A percentile compares a stretch with the other conserved stretches of the same genome.
phyloP scores from a whole-genome alignment of 2,113 vertebrate genomes.

The crab-eating macaque (Macaca fascicularis) region DNA sequence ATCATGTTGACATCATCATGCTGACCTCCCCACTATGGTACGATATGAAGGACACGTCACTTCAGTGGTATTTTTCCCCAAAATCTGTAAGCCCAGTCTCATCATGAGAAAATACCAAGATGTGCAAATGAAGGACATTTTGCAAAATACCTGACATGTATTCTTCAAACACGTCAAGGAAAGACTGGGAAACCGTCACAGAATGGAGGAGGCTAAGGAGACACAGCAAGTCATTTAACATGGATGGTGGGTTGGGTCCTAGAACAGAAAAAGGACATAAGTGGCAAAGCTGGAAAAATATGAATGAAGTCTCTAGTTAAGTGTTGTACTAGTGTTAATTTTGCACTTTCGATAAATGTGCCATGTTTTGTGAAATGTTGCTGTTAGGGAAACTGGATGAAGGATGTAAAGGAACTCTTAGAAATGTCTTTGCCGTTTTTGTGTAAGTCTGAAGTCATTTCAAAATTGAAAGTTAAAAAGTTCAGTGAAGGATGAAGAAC shows the following conservation, averaged over 20 bases:
- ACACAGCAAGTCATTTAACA: rapidly evolving
- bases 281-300: not conserved
- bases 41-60: not conserved
- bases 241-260: not conserved
- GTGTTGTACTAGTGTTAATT: not conserved
- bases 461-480: not conserved
- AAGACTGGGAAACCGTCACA: not conserved
- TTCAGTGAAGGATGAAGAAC: not conserved
- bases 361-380: rapidly evolving
- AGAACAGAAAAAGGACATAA: not conserved
- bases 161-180: not conserved
- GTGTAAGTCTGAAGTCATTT: not conserved
- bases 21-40: not conserved
- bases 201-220: not conserved
- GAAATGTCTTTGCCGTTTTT: not conserved
- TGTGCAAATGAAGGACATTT: not conserved
- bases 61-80: not conserved
- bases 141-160: not conserved
- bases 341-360: not conserved
- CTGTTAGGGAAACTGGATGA: rapidly evolving
- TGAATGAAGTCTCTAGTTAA: not conserved
- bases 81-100: not conserved
- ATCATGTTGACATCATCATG: rapidly evolving
- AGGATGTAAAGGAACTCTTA: not conserved
- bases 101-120: not conserved